phyloP scores from a whole-genome alignment of 2,797 vertebrate species.

The Brotula barbata region DNA sequence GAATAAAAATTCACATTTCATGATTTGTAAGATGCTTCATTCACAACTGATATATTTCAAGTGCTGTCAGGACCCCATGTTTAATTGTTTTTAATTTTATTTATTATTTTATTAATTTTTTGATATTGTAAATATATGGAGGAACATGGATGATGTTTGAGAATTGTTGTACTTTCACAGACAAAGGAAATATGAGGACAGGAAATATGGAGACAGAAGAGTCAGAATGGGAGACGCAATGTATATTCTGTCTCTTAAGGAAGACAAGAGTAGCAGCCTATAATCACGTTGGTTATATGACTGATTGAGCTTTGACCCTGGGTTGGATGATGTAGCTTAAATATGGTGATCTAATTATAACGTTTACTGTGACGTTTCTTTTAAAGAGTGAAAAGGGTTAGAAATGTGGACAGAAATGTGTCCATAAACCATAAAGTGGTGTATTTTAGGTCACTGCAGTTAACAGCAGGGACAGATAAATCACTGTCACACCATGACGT shows the following conservation, averaged over 20 bases:
- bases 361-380: no score
- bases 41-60: no score
- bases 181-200: slow-evolving; percentile 5
- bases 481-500: not conserved
- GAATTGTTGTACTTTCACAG: not conserved
- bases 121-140: not conserved
- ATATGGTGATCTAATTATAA: no score
- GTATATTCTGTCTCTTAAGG: slow-evolving; percentile 3
- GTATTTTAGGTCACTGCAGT: no score
- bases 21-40: no score
- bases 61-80: not conserved
- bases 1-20: slow-evolving; percentile 28
- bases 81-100: not conserved
- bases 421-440: no score
- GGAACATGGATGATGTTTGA: not conserved
- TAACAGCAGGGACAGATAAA: no score
- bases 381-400: no score
- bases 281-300: not conserved
- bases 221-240: not conserved
- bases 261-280: not conserved
- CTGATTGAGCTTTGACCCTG: no score
- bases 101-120: not conserved
- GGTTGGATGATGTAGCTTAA: no score
- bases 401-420: no score
- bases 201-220: not conserved